These are phyloP conservation scores for Bradypodion ventrale DNA, from an alignment of 2,797 vertebrate genomes.

Conservation along the genomic window DNA sequence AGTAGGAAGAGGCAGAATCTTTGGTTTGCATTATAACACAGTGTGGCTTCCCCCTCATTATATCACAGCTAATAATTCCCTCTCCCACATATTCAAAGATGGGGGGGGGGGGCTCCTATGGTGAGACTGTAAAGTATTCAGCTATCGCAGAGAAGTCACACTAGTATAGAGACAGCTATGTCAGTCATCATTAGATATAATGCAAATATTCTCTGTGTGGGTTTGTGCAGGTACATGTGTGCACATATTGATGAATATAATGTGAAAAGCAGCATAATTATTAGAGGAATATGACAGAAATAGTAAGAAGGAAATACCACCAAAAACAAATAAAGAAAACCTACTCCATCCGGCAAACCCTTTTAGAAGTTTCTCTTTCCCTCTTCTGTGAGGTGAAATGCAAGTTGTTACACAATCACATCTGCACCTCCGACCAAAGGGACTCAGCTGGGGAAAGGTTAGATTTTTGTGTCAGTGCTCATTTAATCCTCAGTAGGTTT, in stretches of 20 bases:
- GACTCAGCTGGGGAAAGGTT: conserved; percentile 30
- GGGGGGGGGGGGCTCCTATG: neutral
- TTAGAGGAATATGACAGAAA: conserved; percentile 37
- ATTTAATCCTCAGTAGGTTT: conserved; percentile 40
- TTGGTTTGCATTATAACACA: neutral
- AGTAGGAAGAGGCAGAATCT: neutral
- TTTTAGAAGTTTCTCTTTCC: conserved; percentile 16
- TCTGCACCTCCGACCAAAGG: conserved; percentile 29
- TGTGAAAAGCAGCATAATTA: conserved; percentile 36
- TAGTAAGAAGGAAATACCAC: conserved; percentile 27
- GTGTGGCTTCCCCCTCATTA: neutral
- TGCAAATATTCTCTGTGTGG: conserved; percentile 30
- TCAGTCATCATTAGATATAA: conserved; percentile 32
- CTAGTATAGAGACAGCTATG: conserved; percentile 21
- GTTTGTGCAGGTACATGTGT: conserved; percentile 14
- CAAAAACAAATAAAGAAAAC: conserved; percentile 12
- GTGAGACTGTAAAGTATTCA: neutral
- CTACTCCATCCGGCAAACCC: neutral
- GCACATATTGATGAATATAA: conserved; percentile 34
- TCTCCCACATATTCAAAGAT: neutral
- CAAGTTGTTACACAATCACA: conserved; percentile 20
- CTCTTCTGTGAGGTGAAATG: conserved; percentile 16
- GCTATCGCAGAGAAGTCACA: neutral
- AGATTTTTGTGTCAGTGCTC: conserved; percentile 35
- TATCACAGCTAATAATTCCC: neutral